phyloP scores from a whole-genome alignment of 2,113 vertebrate genomes.

The Eulemur macaco region DNA sequence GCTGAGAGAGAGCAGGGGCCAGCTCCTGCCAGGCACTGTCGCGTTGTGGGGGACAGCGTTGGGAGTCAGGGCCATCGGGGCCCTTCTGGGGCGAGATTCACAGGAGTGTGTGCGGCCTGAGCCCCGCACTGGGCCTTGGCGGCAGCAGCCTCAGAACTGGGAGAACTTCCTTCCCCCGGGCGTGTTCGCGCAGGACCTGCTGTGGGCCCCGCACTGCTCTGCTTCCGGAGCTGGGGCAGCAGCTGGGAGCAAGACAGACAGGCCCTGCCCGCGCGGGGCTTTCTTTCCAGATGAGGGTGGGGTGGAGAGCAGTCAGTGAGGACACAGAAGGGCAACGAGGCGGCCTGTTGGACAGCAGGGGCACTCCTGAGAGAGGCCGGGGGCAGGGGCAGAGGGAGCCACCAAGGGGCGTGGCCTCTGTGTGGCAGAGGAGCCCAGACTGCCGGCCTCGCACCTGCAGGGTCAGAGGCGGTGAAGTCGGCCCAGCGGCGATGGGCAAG shows the following conservation, averaged over 20 bases:
- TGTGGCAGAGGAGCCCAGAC: neutral
- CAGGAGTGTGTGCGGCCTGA: neutral
- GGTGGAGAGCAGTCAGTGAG: neutral
- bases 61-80: neutral
- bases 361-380: neutral
- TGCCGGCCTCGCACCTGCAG: neutral
- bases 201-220: neutral
- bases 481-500: neutral
- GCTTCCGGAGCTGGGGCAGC: neutral
- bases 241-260: neutral
- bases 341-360: neutral
- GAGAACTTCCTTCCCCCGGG: neutral
- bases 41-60: neutral
- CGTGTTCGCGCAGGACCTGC: neutral
- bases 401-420: neutral
- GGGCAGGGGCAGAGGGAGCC: neutral
- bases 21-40: neutral
- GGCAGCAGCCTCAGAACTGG: neutral
- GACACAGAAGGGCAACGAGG: no score
- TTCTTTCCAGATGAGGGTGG: neutral
- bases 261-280: accelerated
- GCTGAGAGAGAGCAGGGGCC: neutral
- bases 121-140: neutral
- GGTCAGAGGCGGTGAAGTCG: neutral
- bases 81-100: neutral